A percentile compares a stretch with the other conserved stretches of the same genome.
Evolutionary conservation across 2,888 invertebrate species (phyloP).

Genomic region (Nasonovia ribisnigri): DNA sequence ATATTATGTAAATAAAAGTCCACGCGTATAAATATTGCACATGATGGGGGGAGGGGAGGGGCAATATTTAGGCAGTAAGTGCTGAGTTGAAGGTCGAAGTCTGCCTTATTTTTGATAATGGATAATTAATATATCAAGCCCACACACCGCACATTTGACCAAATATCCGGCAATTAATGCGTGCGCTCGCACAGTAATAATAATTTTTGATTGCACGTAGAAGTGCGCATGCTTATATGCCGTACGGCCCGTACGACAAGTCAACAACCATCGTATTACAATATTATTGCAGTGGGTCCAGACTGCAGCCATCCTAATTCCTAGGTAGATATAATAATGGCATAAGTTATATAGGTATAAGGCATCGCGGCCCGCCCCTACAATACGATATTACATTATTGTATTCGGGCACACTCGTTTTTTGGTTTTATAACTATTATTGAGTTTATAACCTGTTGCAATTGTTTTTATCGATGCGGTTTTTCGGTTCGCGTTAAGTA

Average conservation of each 20-base stretch:
- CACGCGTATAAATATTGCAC: too few relatives aligned
- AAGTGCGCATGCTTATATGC: too few relatives aligned
- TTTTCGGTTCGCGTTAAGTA: background rate
- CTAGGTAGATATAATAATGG: too few relatives aligned
- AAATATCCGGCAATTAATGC: slow-evolving; percentile 1
- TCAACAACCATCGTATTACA: background rate
- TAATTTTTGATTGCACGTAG: background rate
- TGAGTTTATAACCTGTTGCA: background rate
- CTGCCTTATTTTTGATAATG: background rate
- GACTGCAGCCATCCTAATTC: background rate
- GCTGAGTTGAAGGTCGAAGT: background rate
- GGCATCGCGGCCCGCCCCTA: too few relatives aligned
- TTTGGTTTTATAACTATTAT: background rate
- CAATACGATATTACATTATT: background rate
- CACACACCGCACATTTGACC: background rate
- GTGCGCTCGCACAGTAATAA: background rate
- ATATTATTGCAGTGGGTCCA: background rate
- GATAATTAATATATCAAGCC: background rate
- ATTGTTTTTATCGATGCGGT: background rate
- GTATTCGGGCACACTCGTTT: background rate
- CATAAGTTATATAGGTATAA: too few relatives aligned
- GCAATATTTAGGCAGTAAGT: background rate
- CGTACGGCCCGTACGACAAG: too few relatives aligned
- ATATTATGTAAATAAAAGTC: too few relatives aligned
- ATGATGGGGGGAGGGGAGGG: background rate